Conservation (phyloP, 2,888 invertebrate genomes). For the Trichacis sp. region DNA sequence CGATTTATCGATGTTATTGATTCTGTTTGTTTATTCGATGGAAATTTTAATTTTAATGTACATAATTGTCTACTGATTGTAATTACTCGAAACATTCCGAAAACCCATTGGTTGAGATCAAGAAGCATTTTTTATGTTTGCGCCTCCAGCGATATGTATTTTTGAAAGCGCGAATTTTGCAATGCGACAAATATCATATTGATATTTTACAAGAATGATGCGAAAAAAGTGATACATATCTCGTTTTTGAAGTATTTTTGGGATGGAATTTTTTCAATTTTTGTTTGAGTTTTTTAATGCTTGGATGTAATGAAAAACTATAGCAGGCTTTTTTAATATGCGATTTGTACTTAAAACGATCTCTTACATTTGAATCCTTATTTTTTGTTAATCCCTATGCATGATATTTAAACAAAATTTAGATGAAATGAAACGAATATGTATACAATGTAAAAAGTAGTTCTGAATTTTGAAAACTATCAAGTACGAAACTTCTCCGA, state of each 20-base stretch:
- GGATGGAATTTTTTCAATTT: no score
- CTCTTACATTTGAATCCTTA: neutral
- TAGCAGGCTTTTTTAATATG: constrained; percentile 22
- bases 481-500: no score
- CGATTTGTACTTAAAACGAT: constrained; percentile 13
- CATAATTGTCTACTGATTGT: neutral
- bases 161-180: neutral
- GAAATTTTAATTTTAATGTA: neutral
- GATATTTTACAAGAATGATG: neutral
- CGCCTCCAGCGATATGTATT: no score
- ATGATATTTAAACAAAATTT: no score
- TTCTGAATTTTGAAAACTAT: no score
- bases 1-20: neutral
- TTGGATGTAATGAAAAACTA: constrained; percentile 6
- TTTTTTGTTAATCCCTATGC: neutral
- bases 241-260: neutral
- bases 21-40: neutral
- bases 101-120: neutral
- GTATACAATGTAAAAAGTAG: constrained; percentile 36
- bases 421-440: constrained; percentile 18
- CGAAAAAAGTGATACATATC: neutral
- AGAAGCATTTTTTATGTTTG: no score
- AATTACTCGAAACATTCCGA: constrained; percentile 1
- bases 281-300: neutral
- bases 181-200: neutral